Evolutionary conservation across 2,113 vertebrate species (phyloP), one percentile per base, ranked within the genome.

Genomic region (Aix galericulata): DNA sequence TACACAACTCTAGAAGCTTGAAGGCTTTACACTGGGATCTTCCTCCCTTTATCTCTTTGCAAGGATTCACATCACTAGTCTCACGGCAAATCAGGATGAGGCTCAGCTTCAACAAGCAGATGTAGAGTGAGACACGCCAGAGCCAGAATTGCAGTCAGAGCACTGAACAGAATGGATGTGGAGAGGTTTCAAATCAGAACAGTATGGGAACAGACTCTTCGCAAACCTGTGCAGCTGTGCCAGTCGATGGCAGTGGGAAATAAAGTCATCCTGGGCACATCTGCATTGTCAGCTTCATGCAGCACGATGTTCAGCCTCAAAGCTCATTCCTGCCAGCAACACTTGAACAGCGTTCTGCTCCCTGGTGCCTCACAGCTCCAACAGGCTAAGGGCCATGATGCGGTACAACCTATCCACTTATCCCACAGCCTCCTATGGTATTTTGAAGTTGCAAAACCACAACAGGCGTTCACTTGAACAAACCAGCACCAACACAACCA

Each of bases 41-140:
- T 89, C 44, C 60, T 68, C 16, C 8, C 16, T 23, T 27, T n/a
- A 55, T 25, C 9, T 64, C 60, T 79, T 53, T 31, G 32, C 22
- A 85, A 93, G 32, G 67, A 83, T 59, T 86, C 55, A 48, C 40
- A 74, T 85, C 69, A 8, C 15, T 52, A 52, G 16, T 26, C n/a
- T 75, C 58, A n/a, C 1, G 82, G 38, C 9, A 3, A 92, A 82
- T 12, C 27, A 72, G 31, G 20, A 46, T 36, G 3, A 76, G 58
- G 53, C 84, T 20, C 17, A 78, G 10, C 56, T 82, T 91, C 84
- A 74, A 14, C 5, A 59, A 58, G 23, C 22, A 55, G 93, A 72
- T 0, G 1, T 0, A 48, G 15, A 81, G 16, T 52, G 69, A 64
- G 26, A 84, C 26, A 59, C 75, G 17, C 22, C 0, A 60, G 63